Conservation (phyloP, 2,888 invertebrate species). For the Pseudococcus viburni region DNA sequence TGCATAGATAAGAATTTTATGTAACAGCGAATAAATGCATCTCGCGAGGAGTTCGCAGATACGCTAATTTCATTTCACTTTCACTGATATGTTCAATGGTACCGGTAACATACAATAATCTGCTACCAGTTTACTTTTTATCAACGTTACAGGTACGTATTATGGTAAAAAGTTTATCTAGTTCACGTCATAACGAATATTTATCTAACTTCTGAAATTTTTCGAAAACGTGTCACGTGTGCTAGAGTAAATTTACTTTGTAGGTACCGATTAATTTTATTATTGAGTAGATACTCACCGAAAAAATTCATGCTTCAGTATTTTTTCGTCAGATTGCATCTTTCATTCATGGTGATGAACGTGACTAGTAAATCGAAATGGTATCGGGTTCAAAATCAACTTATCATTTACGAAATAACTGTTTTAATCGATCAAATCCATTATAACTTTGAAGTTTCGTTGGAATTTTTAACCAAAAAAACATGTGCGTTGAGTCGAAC, state of each 20-base stretch:
- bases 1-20: background rate
- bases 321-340: no score
- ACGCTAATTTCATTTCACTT: conserved; percentile 48
- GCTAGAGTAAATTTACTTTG: background rate
- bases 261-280: background rate
- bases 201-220: background rate
- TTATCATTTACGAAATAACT: background rate
- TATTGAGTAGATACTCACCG: background rate
- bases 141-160: background rate
- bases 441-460: background rate
- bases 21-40: conserved; percentile 25
- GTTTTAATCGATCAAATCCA: background rate
- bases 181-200: background rate
- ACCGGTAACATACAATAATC: background rate
- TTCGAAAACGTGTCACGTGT: background rate
- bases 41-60: background rate
- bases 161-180: background rate
- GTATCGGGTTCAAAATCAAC: background rate
- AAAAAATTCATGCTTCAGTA: background rate
- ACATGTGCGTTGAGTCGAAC: background rate
- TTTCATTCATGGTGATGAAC: background rate
- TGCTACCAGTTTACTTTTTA: background rate
- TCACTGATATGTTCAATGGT: conserved; percentile 23
- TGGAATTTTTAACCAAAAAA: background rate
- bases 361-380: background rate